These are phyloP conservation scores for Aquatica leii DNA, from an alignment of 2,888 invertebrate genomes.

Conservation along the genomic window DNA sequence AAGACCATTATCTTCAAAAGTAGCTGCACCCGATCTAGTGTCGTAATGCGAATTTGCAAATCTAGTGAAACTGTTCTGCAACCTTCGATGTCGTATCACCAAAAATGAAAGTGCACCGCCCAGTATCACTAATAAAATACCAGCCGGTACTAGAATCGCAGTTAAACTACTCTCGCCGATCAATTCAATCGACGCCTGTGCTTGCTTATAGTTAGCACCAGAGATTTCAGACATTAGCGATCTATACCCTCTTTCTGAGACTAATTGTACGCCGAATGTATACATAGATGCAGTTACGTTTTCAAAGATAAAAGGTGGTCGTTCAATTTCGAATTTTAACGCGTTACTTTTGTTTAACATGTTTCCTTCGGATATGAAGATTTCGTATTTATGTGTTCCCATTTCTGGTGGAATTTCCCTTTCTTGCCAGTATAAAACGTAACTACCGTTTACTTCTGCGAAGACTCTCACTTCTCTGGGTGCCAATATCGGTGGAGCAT, in stretches of 20 bases:
- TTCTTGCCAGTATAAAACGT: conserved; percentile 73
- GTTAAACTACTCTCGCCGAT: conserved; percentile 45
- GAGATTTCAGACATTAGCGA: conserved; percentile 70
- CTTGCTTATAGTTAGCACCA: conserved; percentile 47
- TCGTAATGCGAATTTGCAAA: conserved; percentile 88
- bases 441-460: conserved; percentile 68
- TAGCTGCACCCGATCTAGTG: conserved; percentile 85
- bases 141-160: conserved; percentile 61
- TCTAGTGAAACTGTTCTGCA: conserved; percentile 80
- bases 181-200: conserved; percentile 21
- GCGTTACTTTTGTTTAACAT: conserved; percentile 63
- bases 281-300: conserved; percentile 65
- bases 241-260: conserved; percentile 68
- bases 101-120: conserved; percentile 69
- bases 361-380: conserved; percentile 69
- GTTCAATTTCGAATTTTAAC: conserved; percentile 61
- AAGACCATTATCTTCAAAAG: conserved; percentile 77
- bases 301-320: conserved; percentile 66
- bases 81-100: conserved; percentile 72
- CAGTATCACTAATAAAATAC: conserved; percentile 66
- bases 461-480: conserved; percentile 72
- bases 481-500: conserved; percentile 67
- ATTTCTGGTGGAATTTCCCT: conserved; percentile 54
- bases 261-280: conserved; percentile 70
- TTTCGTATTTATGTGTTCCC: conserved; percentile 66